These are phyloP conservation scores for Dasyurus viverrinus DNA, from an alignment of 2,113 vertebrate genomes.

Conservation along the genomic window DNA sequence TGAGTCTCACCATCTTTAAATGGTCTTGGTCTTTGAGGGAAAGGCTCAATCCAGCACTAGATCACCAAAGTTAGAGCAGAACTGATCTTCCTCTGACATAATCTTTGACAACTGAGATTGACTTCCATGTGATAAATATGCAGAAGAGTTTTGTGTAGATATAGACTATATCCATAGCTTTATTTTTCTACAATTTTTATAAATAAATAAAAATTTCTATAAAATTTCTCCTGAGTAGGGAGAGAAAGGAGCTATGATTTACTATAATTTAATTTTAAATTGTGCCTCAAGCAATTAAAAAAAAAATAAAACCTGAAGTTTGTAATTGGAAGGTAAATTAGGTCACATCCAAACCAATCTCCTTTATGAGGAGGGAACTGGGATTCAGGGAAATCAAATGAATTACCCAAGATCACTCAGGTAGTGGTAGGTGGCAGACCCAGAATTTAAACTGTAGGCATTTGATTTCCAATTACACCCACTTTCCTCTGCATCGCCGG, in stretches of 20 bases:
- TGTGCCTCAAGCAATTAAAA: conserved; percentile 38
- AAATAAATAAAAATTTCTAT: too few species aligned
- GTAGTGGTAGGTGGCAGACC: neutral
- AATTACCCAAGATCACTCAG: neutral
- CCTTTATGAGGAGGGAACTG: neutral
- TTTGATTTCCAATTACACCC: neutral
- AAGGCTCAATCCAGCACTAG: neutral
- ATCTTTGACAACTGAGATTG: neutral
- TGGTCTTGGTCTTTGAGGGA: neutral
- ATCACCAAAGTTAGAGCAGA: neutral
- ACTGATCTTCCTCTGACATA: neutral
- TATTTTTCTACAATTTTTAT: neutral
- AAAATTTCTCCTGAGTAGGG: neutral
- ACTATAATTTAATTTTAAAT: neutral
- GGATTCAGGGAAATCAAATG: neutral
- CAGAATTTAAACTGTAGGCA: neutral
- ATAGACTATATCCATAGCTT: neutral
- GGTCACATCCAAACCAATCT: neutral
- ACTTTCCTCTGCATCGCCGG: neutral
- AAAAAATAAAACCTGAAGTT: conserved; percentile 9
- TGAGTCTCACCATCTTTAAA: neutral
- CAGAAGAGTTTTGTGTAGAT: neutral
- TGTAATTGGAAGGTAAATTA: neutral
- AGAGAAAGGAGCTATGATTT: neutral
- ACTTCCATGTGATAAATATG: neutral